Evolutionary conservation across 37 sponge, comb jelly and placozoan genomes (phyloP), one percentile per base, ranked within the genome.

Genomic region (Cliona cf. orientalis): DNA sequence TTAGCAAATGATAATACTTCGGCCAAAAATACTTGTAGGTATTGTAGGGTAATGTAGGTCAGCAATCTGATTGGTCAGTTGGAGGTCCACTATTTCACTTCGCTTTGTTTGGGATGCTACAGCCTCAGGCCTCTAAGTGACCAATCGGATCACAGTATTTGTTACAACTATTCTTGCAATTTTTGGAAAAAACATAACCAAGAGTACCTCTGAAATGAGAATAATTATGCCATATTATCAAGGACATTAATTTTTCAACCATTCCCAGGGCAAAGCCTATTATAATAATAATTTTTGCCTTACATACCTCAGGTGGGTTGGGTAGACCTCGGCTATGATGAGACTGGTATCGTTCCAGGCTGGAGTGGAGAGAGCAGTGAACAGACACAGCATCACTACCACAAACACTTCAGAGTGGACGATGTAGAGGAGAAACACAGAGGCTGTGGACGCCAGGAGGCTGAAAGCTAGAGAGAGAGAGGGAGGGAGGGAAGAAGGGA

Each of bases 221-320:
- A 49, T 11, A 49, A 49, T 19, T 49, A 49, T 49, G 17, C 55
- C 11, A 49, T 49, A 49, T 49, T 19, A 49, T 49, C 17, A 49
- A 19, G 17, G 17, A 19, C 17, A 49, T 49, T 49, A 49, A 19
- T 49, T 19, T 49, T 49, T 19, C 17, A 19, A 49, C 14, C 17
- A 19, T 11, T 17, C 11, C 55, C 11, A 11, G 55, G 55, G 55
- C 11, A 19, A 19, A 17, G 55, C 17, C 11, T 49, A 49, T 17
- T 49, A 49, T 11, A 49, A 11, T 49, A 49, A 49, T 17, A 49
- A 11, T 49, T 49, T 11, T 17, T 49, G 69, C 5, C n/a, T 46
- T 9, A 28, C 58, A 4, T 75, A 86, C 91, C 91, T 84, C 38
- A 89, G 86, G 31, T 80, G 75, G 12, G 93, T 93, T 2, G 93